Evolutionary conservation across 2,797 vertebrate genomes (phyloP).

Genomic region (Peromyscus eremicus): DNA sequence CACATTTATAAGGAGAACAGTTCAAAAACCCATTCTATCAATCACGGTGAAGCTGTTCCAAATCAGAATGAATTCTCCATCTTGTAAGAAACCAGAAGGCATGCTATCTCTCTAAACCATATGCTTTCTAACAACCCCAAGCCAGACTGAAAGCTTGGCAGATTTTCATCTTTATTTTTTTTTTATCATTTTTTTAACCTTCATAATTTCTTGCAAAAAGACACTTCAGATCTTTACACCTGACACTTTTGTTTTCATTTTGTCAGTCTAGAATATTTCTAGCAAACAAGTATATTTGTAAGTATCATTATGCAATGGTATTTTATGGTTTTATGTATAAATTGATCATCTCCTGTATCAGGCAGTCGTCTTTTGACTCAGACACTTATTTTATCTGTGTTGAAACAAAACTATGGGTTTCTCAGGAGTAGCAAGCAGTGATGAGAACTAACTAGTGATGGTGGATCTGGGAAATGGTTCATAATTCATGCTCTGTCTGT

Average conservation of each 20-base stretch:
- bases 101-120: neutral
- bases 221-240: slow-evolving; percentile 27
- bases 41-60: neutral
- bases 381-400: slow-evolving; percentile 28
- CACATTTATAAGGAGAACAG: neutral
- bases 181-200: slow-evolving; percentile 32
- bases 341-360: neutral
- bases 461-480: neutral
- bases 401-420: neutral
- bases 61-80: slow-evolving; percentile 21
- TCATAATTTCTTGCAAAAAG: neutral
- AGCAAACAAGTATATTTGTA: slow-evolving; percentile 38
- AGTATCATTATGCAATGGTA: neutral
- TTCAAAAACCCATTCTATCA: slow-evolving; percentile 16
- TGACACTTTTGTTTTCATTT: slow-evolving; percentile 36
- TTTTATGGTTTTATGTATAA: slow-evolving; percentile 27
- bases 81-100: neutral
- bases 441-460: neutral
- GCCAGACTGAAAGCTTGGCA: neutral
- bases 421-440: neutral
- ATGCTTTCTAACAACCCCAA: slow-evolving; percentile 12
- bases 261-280: neutral
- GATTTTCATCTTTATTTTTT: neutral
- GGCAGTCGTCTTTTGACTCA: neutral
- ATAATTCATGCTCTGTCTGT: neutral